Conservation (phyloP, 2,113 vertebrate genomes). For the Mesitornis unicolor region DNA sequence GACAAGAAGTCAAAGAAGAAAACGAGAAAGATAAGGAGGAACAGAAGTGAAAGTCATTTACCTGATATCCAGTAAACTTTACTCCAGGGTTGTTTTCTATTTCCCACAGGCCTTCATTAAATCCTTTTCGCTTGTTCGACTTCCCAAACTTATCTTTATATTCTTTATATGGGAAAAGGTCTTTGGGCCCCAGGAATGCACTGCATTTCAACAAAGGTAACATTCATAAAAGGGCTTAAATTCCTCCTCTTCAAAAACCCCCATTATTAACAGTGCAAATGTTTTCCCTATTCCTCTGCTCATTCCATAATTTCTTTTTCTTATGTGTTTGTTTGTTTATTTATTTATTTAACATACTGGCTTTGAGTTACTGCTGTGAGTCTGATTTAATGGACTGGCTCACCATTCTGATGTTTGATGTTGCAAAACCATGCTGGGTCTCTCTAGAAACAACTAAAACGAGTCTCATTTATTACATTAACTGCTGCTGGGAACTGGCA, state of each 20-base stretch:
- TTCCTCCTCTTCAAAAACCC: neutral
- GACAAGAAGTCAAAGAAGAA: neutral
- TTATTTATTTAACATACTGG: neutral
- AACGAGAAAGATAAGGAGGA: neutral
- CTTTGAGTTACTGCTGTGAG: neutral
- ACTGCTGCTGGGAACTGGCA: neutral
- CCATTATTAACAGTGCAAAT: neutral
- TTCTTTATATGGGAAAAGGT: slow-evolving; percentile 96
- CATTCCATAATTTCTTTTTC: neutral
- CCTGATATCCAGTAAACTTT: slow-evolving; percentile 97
- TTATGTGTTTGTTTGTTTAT: neutral
- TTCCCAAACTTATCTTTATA: slow-evolving; percentile 99
- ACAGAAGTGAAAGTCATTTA: slow-evolving; percentile 56
- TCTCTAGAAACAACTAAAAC: slow-evolving; percentile 28
- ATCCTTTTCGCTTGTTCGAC: slow-evolving; percentile 98
- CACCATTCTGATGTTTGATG: neutral
- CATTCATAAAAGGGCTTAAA: neutral
- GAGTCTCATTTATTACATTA: neutral
- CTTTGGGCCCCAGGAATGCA: slow-evolving; percentile 94
- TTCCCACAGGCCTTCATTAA: slow-evolving; percentile 98
- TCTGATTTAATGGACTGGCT: neutral
- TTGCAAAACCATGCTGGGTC: neutral
- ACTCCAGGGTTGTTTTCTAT: slow-evolving; percentile 98
- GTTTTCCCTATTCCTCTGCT: neutral
- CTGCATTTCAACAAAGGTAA: slow-evolving; percentile 71